Evolutionary conservation across 2,888 invertebrate species (phyloP).

Genomic region (Aproaerema taeniolella): DNA sequence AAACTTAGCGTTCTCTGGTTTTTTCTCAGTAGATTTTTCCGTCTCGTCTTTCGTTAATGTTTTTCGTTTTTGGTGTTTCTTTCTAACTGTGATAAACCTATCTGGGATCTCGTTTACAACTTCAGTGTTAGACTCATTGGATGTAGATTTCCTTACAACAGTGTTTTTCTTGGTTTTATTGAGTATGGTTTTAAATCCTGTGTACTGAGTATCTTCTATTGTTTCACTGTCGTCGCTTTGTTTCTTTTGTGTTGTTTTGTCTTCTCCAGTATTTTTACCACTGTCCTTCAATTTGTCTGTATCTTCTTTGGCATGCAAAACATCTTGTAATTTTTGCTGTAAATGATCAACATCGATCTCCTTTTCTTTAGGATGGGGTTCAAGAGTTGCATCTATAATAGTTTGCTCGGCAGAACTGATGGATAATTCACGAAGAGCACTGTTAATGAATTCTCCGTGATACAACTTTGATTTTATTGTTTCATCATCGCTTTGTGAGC

Average conservation of each 20-base stretch:
- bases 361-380: slow-evolving; percentile 37
- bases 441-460: slow-evolving; percentile 30
- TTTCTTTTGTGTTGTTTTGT: slow-evolving; percentile 25
- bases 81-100: slow-evolving; percentile 31
- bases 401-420: slow-evolving; percentile 41
- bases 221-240: slow-evolving; percentile 26
- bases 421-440: slow-evolving; percentile 41
- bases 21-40: background rate
- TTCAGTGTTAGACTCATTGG: slow-evolving; percentile 52
- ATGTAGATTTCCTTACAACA: slow-evolving; percentile 35
- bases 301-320: slow-evolving; percentile 27
- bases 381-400: slow-evolving; percentile 43
- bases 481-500: slow-evolving; percentile 34
- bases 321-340: slow-evolving; percentile 46
- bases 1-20: slow-evolving; percentile 17
- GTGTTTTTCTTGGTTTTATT: slow-evolving; percentile 12
- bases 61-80: slow-evolving; percentile 21
- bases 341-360: slow-evolving; percentile 37
- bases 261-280: slow-evolving; percentile 29
- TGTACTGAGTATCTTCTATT: slow-evolving; percentile 32
- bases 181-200: background rate
- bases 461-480: slow-evolving; percentile 13
- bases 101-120: slow-evolving; percentile 37
- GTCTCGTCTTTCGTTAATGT: background rate
- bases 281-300: slow-evolving; percentile 28